A percentile compares a stretch with the other conserved stretches of the same genome.
These are phyloP conservation scores for Leucoma salicis DNA, from an alignment of 2,888 invertebrate genomes.

Conservation along the genomic window DNA sequence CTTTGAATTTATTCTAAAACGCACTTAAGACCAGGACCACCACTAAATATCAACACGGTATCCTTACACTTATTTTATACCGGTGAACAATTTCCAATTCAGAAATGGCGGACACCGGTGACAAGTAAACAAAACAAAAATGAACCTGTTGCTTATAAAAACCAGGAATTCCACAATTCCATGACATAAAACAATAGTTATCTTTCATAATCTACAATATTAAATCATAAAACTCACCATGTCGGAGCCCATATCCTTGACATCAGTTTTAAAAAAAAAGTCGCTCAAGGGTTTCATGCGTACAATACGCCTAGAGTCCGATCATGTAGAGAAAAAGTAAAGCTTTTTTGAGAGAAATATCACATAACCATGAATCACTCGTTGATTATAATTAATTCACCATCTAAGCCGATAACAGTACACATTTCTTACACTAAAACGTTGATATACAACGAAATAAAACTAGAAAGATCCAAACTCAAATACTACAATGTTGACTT, in stretches of 20 bases:
- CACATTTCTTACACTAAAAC: conserved; percentile 61
- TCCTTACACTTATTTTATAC: conserved; percentile 20
- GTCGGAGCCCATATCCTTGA: conserved; percentile 91
- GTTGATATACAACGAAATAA: conserved; percentile 48
- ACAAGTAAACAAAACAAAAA: conserved; percentile 83
- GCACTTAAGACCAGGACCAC: too few relatives aligned
- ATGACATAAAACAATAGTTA: conserved; percentile 68
- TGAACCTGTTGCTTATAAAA: conserved; percentile 82
- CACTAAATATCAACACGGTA: background rate
- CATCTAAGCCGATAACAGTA: conserved; percentile 41
- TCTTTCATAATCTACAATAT: conserved; percentile 41
- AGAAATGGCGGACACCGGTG: conserved; percentile 84
- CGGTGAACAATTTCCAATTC: conserved; percentile 73
- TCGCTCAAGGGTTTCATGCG: conserved; percentile 87
- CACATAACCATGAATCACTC: conserved; percentile 53
- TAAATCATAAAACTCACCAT: conserved; percentile 83
- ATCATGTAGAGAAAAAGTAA: conserved; percentile 62
- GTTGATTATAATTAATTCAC: conserved; percentile 41
- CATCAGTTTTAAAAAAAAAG: conserved; percentile 86
- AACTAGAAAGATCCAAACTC: conserved; percentile 66
- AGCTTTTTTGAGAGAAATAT: conserved; percentile 52
- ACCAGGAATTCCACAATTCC: conserved; percentile 50
- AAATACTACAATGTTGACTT: conserved; percentile 77
- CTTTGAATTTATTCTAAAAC: too few relatives aligned
- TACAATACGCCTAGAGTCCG: conserved; percentile 73